Base-by-base conservation (phyloP, 37 sponge, comb jelly and placozoan genomes). In the Tethya wilhelma region DNA sequence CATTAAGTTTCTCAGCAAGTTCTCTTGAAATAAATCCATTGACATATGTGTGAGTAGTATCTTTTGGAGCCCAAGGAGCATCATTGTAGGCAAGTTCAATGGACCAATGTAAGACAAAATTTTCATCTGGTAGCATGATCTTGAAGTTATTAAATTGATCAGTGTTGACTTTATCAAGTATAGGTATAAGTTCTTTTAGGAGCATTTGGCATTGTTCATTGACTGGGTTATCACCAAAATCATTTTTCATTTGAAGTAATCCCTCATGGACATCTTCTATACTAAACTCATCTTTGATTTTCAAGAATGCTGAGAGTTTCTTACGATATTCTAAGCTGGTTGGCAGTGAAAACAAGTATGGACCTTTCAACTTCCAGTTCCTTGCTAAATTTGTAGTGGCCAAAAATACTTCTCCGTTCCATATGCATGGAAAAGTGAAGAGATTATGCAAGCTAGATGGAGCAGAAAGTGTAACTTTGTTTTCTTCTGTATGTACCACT, bases 291-390 rank as follows among this genome's bases (percentile, higher is more conserved):
- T 58, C 28, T 41, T 79, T 77, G 17, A 92, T 36, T 22, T 53
- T 30, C 25, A 87, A 66, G 38, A 38, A 11, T 56, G 55, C 30
- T 32, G 36, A 23, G 31, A 92, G 71, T 0, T 45, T 42, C 30
- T 73, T 30, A 26, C 69, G 45, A 7, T 36, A 12, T 6, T 25
- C 19, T 25, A 86, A 20, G 17, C 38, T 67, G 26, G 32, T 0
- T 25, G 91, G 91, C 2, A 90, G 56, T 32, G 37, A 33, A 55
- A 56, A 80, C 25, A 90, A 56, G 37, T 86, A 90, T 4, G 86
- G 86, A 33, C 88, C 88, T 46, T 81, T 43, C 0, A 36, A 29
- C 6, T n/a, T 55, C 71, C 73, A 79, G 2, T 44, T 31, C 23
- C 32, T 60, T 22, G 79, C 71, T 11, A 86, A 73, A 36, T 32